Conservation (phyloP, 2,797 vertebrate species). For the Valencia hispanica region DNA sequence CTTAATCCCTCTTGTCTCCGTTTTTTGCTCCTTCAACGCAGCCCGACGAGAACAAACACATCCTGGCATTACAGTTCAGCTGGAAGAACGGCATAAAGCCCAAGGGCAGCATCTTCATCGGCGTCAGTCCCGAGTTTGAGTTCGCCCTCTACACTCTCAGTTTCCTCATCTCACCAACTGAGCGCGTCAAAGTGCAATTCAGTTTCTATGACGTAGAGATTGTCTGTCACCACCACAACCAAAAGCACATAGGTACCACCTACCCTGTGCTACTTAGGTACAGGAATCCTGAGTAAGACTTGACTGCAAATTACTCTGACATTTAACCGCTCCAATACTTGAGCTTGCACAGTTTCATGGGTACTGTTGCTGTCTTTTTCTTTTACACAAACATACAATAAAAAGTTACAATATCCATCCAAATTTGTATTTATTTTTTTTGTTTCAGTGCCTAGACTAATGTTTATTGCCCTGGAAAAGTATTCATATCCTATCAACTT, state of each 20-base stretch:
- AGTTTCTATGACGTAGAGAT: constrained; percentile 84
- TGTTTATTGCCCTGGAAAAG: background rate
- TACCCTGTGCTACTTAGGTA: constrained; percentile 84
- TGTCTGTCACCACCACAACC: constrained; percentile 85
- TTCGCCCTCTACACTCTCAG: constrained; percentile 85
- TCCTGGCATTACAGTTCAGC: constrained; percentile 85
- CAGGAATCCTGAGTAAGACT: constrained; percentile 37
- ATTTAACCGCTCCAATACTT: constrained; percentile 15
- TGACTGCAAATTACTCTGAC: constrained; percentile 18
- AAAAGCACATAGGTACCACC: constrained; percentile 85
- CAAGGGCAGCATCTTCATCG: constrained; percentile 86
- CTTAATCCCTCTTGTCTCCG: background rate
- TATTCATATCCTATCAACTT: background rate
- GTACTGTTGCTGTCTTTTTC: constrained; percentile 77
- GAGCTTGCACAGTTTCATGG: constrained; percentile 56
- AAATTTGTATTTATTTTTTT: constrained; percentile 12
- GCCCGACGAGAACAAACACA: constrained; percentile 85
- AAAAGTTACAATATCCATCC: constrained; percentile 61
- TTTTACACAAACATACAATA: constrained; percentile 80
- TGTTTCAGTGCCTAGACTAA: background rate
- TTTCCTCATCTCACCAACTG: constrained; percentile 83
- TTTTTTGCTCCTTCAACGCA: constrained; percentile 34
- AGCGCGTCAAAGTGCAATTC: constrained; percentile 83
- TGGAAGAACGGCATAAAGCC: constrained; percentile 87
- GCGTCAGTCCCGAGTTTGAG: constrained; percentile 86